Evolutionary conservation across 1,140 invertebrate genomes (phyloP), one percentile per base, ranked within the genome.

Genomic region (Sycophila sp.): DNA sequence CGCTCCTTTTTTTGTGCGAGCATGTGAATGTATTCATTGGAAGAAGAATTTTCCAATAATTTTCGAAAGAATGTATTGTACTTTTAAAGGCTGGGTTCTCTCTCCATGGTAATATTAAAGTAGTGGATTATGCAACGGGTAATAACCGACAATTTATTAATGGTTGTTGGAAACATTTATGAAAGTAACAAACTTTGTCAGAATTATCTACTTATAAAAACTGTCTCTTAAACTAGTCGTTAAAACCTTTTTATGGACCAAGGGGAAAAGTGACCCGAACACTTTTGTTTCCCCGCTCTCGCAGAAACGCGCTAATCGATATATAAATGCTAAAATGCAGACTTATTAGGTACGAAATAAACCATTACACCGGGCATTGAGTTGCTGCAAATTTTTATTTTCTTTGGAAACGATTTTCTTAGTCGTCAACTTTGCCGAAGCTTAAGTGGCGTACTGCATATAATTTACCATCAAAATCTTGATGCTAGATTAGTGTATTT

Each of bases 141-240:
- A 55, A 64, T 47, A 47, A 36, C 51, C 11, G 24, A 24, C 60
- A 45, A 22, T 64, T 64, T 47, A 58, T 64, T 64, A 47, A 64
- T 58, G 28, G 38, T 2, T 6, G 28, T 36, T 47, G 28, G 30
- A 22, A 64, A 47, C 45, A 63, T 64, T 70, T 64, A 63, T 47
- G 40, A 56, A 47, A 64, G 68, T 45, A 56, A 47, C 47, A 36
- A 70, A 47, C 28, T 47, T 47, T 15, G 17, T n/a, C 36, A 28
- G 30, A 64, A 45, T 40, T 63, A 32, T 60, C 19, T 26, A n/a
- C 22, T 34, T 45, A 8, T 7, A 64, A 70, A 70, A 63, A 70
- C 19, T 64, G 38, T 38, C 24, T 70, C 56, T 70, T 58, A 56
- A 64, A 63, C 30, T 56, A 56, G 28, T 45, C 47, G 26, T 62